Evolutionary conservation across 2,888 invertebrate species (phyloP), one percentile per base, ranked within the genome.

Genomic region (Plebejus melissa): DNA sequence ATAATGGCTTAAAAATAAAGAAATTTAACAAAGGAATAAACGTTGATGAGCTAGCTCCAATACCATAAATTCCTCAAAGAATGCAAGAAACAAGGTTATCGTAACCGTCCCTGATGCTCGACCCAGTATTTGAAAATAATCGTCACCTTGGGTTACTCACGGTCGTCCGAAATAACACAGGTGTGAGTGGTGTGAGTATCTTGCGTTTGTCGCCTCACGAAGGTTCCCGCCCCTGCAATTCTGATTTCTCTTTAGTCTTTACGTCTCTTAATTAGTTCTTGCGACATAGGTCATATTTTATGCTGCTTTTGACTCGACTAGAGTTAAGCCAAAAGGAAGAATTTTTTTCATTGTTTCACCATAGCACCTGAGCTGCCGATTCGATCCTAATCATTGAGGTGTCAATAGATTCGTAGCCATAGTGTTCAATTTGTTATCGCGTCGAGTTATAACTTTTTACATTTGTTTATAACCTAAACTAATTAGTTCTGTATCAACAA

Each of bases 91-190:
- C 71, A 46, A 46, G 71, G 71, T 71, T 81, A 83, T 83, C 81
- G 84, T 84, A 84, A 85, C 83, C 81, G 91, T 92, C 93, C 93
- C 86, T 90, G 91, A 92, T 88, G 87, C 83, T 85, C 88, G 91
- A 90, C 93, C 93, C 86, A 92, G 90, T 89, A 90, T 90, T 87
- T 91, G 87, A 90, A 90, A 91, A 93, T 92, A 92, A 88, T 90
- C 85, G 86, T 90, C 88, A 91, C 91, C 92, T 92, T 90, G 91
- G 86, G 82, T 80, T 83, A 82, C 83, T 83, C 90, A 90, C 88
- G 90, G 90, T 83, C 90, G 83, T 84, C 88, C 88, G 89, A 90
- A 92, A 91, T 93, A 90, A 90, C 85, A 83, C 86, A 83, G 87
- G 79, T 82, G 83, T 80, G 74, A 32, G 22, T 22, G 22, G 22